phyloP scores from a whole-genome alignment of 2,888 invertebrate species.

The Scaptomyza cyrtandrae region DNA sequence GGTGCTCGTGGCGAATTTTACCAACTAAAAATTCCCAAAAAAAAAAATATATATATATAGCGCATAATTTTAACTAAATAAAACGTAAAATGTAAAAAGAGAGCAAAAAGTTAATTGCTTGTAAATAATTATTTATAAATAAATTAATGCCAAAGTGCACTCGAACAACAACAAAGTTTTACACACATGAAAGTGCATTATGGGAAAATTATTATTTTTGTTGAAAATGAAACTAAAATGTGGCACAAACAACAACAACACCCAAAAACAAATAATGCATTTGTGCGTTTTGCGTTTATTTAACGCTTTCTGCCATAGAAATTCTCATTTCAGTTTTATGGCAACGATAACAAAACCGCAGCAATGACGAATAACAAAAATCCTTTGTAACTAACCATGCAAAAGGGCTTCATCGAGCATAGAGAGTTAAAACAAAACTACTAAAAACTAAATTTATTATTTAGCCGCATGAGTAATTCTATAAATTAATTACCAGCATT shows the following conservation, averaged over 20 bases:
- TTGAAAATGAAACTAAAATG: constrained; percentile 61
- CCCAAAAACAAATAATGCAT: constrained; percentile 32
- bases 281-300: constrained; percentile 44
- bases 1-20: no score
- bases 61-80: constrained; percentile 47
- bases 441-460: constrained; percentile 67
- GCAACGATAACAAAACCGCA: constrained; percentile 51
- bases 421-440: constrained; percentile 15
- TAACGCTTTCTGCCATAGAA: constrained; percentile 44
- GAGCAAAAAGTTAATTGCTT: constrained; percentile 69
- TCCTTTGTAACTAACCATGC: constrained; percentile 13
- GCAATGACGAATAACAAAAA: constrained; percentile 28
- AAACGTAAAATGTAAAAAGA: constrained; percentile 48
- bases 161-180: constrained; percentile 31
- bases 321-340: constrained; percentile 35
- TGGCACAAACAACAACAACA: constrained; percentile 11
- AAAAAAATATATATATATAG: no score
- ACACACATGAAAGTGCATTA: not conserved
- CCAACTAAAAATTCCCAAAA: no score
- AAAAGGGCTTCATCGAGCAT: constrained; percentile 23
- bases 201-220: constrained; percentile 64
- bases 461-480: constrained; percentile 61
- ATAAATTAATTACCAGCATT: constrained; percentile 66
- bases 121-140: constrained; percentile 75
- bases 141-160: constrained; percentile 60